Conservation (phyloP, 2,888 invertebrate species). For the Tineola bisselliella region DNA sequence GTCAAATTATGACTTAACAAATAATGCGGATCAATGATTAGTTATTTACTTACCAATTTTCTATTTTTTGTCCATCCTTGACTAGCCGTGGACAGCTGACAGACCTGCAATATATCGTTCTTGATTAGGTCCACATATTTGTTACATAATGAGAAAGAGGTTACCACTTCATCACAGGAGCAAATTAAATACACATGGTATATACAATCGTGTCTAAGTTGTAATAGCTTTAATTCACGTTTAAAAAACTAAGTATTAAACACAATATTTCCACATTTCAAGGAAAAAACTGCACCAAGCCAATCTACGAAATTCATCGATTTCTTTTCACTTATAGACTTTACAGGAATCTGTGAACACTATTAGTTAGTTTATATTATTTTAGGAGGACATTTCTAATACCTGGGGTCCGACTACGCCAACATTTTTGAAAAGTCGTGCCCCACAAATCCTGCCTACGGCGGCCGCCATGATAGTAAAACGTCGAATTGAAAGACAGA, state of each 20-base stretch:
- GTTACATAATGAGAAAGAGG: slow-evolving; percentile 65
- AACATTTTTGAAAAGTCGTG: slow-evolving; percentile 81
- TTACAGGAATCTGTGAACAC: slow-evolving; percentile 24
- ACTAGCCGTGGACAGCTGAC: slow-evolving; percentile 77
- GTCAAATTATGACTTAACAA: neutral
- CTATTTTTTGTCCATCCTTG: slow-evolving; percentile 81
- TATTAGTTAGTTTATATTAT: slow-evolving; percentile 18
- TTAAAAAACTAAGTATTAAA: neutral
- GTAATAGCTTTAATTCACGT: neutral
- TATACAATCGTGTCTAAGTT: neutral
- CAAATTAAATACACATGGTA: neutral
- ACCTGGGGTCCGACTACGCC: slow-evolving; percentile 79
- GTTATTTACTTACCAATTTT: slow-evolving; percentile 74
- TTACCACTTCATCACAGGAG: slow-evolving; percentile 40
- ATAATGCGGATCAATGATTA: neutral
- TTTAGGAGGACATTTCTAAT: slow-evolving; percentile 33
- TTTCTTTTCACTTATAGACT: slow-evolving; percentile 22
- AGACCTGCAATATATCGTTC: slow-evolving; percentile 69
- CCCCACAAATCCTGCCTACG: slow-evolving; percentile 86
- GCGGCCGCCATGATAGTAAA: slow-evolving; percentile 86
- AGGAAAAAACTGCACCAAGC: neutral
- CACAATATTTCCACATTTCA: neutral
- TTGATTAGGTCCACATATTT: slow-evolving; percentile 53
- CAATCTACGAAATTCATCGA: neutral
- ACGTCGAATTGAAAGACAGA: slow-evolving; percentile 52